These are phyloP conservation scores for Suillia variegata DNA, from an alignment of 2,888 invertebrate genomes.

Conservation along the genomic window DNA sequence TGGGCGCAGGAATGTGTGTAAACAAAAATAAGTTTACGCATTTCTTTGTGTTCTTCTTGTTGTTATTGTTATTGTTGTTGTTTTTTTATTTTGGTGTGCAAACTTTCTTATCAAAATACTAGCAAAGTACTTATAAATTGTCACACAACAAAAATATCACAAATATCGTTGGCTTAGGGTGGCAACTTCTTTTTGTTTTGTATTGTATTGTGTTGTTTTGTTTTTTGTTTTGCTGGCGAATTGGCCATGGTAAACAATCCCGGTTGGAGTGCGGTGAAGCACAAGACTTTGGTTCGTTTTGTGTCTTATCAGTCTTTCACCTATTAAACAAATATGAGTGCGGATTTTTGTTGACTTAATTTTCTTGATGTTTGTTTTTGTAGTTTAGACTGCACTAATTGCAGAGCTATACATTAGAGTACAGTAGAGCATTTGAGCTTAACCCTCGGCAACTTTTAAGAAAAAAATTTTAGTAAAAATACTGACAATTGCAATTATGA, in stretches of 20 bases:
- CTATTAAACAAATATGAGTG: slow-evolving; percentile 5
- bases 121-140: slow-evolving; percentile 21
- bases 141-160: background rate
- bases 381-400: background rate
- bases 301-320: slow-evolving; percentile 19
- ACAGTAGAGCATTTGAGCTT: too few relatives aligned
- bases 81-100: slow-evolving; percentile 10
- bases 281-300: slow-evolving; percentile 19
- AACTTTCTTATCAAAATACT: slow-evolving; percentile 23
- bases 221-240: slow-evolving; percentile 3
- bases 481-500: background rate
- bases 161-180: background rate
- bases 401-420: background rate
- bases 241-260: slow-evolving; percentile 8
- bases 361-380: background rate
- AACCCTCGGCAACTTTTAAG: background rate
- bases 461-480: background rate
- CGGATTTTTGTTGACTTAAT: background rate
- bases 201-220: too few relatives aligned
- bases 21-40: background rate
- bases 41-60: background rate
- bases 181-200: too few relatives aligned
- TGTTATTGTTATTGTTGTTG: too few relatives aligned
- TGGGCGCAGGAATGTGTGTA: slow-evolving; percentile 4
- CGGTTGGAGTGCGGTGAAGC: slow-evolving; percentile 20